phyloP scores from a whole-genome alignment of 2,888 invertebrate genomes.

The Agrenia bidenticulata region DNA sequence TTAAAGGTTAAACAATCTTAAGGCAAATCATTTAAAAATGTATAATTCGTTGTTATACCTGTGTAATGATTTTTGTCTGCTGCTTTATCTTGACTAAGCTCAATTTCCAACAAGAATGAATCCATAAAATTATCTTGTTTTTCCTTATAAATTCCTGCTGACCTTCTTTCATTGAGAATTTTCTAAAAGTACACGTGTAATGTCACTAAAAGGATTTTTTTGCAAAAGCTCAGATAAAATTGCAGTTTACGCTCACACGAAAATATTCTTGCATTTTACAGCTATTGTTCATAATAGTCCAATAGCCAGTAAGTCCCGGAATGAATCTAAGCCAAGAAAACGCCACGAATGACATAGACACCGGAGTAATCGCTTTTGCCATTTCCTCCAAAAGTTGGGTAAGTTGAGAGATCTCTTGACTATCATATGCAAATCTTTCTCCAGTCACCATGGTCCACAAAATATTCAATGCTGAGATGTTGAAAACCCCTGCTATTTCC shows the following conservation, averaged over 20 bases:
- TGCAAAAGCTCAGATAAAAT: too few species aligned
- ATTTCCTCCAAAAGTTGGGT: constrained; percentile 38
- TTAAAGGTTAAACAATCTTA: too few species aligned
- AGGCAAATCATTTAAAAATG: too few species aligned
- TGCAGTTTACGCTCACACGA: too few species aligned
- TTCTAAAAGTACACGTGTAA: constrained; percentile 20
- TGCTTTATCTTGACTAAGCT: constrained; percentile 25
- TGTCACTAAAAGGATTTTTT: too few species aligned
- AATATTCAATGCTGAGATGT: constrained; percentile 40
- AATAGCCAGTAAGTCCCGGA: constrained; percentile 27
- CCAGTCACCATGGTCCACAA: constrained; percentile 46
- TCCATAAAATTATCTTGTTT: constrained; percentile 45
- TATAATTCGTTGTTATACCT: too few species aligned
- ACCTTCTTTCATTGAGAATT: constrained; percentile 30
- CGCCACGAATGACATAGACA: constrained; percentile 34
- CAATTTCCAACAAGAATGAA: constrained; percentile 42
- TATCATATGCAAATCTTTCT: constrained; percentile 38
- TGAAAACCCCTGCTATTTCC: constrained; percentile 36
- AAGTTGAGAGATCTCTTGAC: constrained; percentile 27
- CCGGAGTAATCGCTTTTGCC: constrained; percentile 32
- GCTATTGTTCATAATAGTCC: constrained; percentile 26
- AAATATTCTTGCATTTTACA: constrained; percentile 38
- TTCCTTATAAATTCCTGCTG: constrained; percentile 27
- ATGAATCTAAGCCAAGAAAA: constrained; percentile 45
- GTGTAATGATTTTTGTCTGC: constrained; percentile 35